Evolutionary conservation across 2,888 invertebrate genomes (phyloP), one percentile per base, ranked within the genome.

Genomic region (Arrhopalites spinosus): DNA sequence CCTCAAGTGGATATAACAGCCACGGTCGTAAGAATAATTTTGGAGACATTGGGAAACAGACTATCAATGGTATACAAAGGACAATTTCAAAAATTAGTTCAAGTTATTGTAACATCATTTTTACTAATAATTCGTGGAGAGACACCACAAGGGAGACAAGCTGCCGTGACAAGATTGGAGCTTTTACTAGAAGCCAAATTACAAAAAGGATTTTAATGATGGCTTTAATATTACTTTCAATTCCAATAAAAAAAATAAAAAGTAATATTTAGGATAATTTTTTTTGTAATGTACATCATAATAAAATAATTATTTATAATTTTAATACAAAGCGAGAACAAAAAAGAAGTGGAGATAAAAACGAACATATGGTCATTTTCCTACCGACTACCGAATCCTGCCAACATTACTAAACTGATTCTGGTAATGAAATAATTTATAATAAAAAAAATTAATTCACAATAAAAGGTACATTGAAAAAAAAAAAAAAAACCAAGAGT

Each of bases 1-100:
- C 82, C 82, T 2, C 82, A 82, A 73, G 68, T 81, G 23, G 82
- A 82, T 45, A 79, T 82, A 27, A 82, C 82, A 23, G 81, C 81
- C n/a, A 80, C 81, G 13, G 75, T 80, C 2, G 64, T 81, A 68
- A 81, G 81, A 43, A 78, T 80, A 23, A 66, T 82, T n/a, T 56
- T 82, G 61, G 82, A 82, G 47, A 77, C 76, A 27, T 67, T 81
- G n/a, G 76, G 80, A 20, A 81, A 79, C 56, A 45, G 72, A n/a
- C 59, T 82, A 3, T 61, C 68, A 59, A 70, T 64, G 11, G 30
- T 73, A 1, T 82, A 80, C 47, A 73, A 76, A n/a, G 56, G 11
- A n/a, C 82, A 82, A 27, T 82, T 81, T 64, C n/a, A 13, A 13
- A 82, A 82, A 61, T 36, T 81, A 7, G 76, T 81, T 64, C 70